Evolutionary conservation across 2,888 invertebrate genomes (phyloP), one percentile per base, ranked within the genome.

Genomic region (Lacanobia wlatinum): DNA sequence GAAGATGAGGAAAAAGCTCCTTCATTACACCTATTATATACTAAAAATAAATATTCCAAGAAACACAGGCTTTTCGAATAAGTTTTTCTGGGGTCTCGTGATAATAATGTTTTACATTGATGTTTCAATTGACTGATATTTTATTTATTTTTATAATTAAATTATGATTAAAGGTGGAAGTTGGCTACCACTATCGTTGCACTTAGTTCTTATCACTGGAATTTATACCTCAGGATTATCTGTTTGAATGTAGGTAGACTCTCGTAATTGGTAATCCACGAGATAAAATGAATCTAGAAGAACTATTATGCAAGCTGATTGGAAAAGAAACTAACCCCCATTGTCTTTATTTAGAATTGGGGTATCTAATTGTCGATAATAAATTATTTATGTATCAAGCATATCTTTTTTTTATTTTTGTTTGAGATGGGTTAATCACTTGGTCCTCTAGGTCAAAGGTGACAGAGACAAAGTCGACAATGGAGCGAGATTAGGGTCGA

Each of bases 191-290:
- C 16, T 69, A 69, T 69, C 40, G 43, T n/a, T 59, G 34, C 52
- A 63, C 34, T 40, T 9, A 14, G 38, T n/a, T 46, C 46, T 48
- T 59, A 75, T 75, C 67, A 48, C 28, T 38, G 9, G 28, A 72
- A 71, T 73, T 58, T 18, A 18, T 64, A 59, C 38, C 52, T 52
- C 52, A 21, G 58, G 76, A 63, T 75, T 69, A 69, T 58, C 48
- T 69, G 16, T 63, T 63, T 59, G 23, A 50, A 53, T 43, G 21
- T 48, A 48, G 48, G 46, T 46, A 46, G 46, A 46, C 46, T 40
- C 28, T 55, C n/a, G 12, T 34, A 53, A 18, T 50, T 56, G 16
- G 16, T 63, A 76, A 76, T 76, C 53, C 52, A 43, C 6, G 9
- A 43, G 61, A 69, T 68, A 53, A 59, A 28, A 46, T 12, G 59